A percentile compares a stretch with the other conserved stretches of the same genome.
Conservation (phyloP, 2,797 vertebrate species). For the Oreortyx pictus region DNA sequence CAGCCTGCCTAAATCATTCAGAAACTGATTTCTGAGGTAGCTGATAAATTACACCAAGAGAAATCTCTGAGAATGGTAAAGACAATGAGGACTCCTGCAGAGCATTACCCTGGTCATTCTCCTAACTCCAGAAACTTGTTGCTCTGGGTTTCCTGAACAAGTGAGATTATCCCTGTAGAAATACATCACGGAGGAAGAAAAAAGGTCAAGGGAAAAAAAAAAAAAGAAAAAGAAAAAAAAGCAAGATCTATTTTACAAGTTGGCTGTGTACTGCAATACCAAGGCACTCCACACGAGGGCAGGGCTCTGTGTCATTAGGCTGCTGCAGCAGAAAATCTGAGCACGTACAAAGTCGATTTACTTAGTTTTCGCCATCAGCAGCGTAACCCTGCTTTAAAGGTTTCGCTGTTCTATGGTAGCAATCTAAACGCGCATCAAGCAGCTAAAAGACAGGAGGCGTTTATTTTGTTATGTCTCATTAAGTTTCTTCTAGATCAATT, state of each 20-base stretch:
- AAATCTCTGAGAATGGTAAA: not conserved
- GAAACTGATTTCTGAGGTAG: not conserved
- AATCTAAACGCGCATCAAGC: not conserved
- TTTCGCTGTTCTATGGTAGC: not conserved
- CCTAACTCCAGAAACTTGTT: not conserved
- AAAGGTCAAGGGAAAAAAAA: too few relatives aligned
- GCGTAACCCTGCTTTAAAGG: not conserved
- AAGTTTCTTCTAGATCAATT: not conserved
- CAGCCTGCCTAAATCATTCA: not conserved
- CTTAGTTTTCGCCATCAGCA: not conserved
- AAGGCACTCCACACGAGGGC: constrained; percentile 44
- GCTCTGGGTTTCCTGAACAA: not conserved
- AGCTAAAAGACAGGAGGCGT: not conserved
- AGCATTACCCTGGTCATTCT: not conserved
- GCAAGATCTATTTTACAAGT: not conserved
- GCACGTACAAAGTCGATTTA: not conserved
- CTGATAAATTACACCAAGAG: not conserved
- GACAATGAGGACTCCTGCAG: not conserved
- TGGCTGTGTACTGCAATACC: not conserved
- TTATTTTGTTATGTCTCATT: not conserved
- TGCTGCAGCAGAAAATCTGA: not conserved
- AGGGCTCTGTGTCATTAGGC: constrained; percentile 20
- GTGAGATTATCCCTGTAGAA: not conserved
- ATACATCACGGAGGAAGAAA: not conserved
- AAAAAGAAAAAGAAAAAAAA: not conserved